Conservation (phyloP, 2,797 vertebrate genomes). For the Danio albolineatus region DNA sequence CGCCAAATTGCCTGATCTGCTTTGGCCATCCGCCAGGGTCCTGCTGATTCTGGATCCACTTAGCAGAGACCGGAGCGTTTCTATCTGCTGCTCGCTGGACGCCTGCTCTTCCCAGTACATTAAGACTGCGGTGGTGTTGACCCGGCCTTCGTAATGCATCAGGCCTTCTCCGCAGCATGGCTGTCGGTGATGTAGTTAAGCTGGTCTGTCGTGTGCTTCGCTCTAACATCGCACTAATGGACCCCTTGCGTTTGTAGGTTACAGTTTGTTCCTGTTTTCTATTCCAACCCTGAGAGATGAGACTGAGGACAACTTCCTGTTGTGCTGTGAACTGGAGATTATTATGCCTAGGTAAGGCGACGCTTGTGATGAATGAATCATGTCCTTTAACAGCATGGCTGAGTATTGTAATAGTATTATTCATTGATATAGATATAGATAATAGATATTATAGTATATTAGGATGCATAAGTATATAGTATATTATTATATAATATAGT, state of each 20-base stretch:
- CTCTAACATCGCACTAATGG: conserved; percentile 39
- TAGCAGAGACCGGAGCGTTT: conserved; percentile 54
- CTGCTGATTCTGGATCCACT: conserved; percentile 66
- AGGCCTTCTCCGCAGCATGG: conserved; percentile 31
- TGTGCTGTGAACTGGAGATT: conserved; percentile 13
- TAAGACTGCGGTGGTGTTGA: conserved; percentile 54
- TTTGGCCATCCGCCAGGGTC: conserved; percentile 72
- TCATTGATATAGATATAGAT: too few species aligned
- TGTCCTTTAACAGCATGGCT: not conserved
- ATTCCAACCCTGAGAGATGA: conserved; percentile 19
- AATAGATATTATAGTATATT: too few species aligned
- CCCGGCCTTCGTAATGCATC: conserved; percentile 53
- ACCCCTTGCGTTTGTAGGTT: conserved; percentile 23
- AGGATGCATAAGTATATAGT: too few species aligned
- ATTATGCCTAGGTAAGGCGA: not conserved
- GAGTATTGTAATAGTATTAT: too few species aligned
- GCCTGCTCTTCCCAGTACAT: conserved; percentile 50
- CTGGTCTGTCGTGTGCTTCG: conserved; percentile 19
- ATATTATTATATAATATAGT: too few species aligned
- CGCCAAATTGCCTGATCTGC: conserved; percentile 82
- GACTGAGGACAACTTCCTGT: conserved; percentile 29
- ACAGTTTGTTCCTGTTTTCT: conserved; percentile 31
- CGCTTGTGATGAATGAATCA: not conserved
- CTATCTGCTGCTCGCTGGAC: conserved; percentile 39
- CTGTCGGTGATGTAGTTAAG: conserved; percentile 26